Percentiles rank a stretch among this genome's conserved stretches.
Conservation (phyloP, 1,140 invertebrate species). For the Pentalonia nigronervosa region DNA sequence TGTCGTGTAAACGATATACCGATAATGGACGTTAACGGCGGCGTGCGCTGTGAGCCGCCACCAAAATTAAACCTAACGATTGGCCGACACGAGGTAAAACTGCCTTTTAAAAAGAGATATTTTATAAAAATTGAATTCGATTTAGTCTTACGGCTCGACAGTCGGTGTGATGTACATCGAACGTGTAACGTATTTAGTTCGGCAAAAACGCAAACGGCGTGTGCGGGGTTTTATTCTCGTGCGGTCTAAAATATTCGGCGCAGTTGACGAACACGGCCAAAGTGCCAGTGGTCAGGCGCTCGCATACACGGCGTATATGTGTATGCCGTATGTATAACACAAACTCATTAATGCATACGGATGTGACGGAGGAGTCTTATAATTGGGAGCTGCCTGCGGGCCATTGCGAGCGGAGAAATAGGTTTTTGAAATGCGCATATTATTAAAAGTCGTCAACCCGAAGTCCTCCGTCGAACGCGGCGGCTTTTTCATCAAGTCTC, state of each 20-base stretch:
- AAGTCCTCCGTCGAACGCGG: neutral
- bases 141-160: neutral
- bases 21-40: too few species aligned
- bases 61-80: too few species aligned
- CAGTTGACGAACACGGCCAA: neutral
- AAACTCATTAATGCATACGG: neutral
- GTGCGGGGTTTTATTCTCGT: neutral
- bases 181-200: neutral
- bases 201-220: too few species aligned
- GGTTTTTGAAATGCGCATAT: neutral
- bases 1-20: too few species aligned
- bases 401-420: neutral
- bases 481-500: neutral
- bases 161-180: neutral
- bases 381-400: neutral
- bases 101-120: neutral
- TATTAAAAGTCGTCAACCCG: neutral
- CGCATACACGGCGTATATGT: neutral
- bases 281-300: neutral
- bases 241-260: neutral
- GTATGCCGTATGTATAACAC: neutral
- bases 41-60: too few species aligned
- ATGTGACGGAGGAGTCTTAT: neutral
- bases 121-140: neutral
- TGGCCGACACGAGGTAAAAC: too few species aligned